Evolutionary conservation across 1,140 invertebrate species (phyloP).

Genomic region (Drosophila trapezifrons): DNA sequence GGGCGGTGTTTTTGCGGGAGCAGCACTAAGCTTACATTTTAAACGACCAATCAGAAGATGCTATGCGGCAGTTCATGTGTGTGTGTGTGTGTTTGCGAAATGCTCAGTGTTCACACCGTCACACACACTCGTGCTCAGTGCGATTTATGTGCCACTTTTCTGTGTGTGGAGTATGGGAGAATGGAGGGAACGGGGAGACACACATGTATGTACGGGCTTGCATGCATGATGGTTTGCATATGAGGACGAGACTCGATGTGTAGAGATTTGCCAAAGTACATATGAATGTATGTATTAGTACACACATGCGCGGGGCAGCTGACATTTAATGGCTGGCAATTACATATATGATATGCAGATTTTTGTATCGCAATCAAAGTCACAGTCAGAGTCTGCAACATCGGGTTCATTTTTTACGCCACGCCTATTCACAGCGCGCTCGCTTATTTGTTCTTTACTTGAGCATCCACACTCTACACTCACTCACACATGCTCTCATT

Average conservation of each 20-base stretch:
- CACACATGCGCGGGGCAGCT: slow-evolving; percentile 28
- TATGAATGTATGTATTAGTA: slow-evolving; percentile 20
- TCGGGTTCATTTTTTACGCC: slow-evolving; percentile 46
- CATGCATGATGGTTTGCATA: slow-evolving; percentile 39
- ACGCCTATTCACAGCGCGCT: slow-evolving; percentile 57
- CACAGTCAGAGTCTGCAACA: slow-evolving; percentile 24
- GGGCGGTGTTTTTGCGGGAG: slow-evolving; percentile 50
- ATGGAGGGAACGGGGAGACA: slow-evolving; percentile 11
- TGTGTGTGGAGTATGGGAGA: slow-evolving; percentile 29
- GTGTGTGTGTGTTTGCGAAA: slow-evolving; percentile 51
- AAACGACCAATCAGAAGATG: slow-evolving; percentile 78
- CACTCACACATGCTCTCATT: slow-evolving; percentile 1
- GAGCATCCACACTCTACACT: slow-evolving; percentile 9
- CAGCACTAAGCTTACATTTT: slow-evolving; percentile 52
- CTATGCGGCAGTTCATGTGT: slow-evolving; percentile 36
- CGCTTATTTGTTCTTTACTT: slow-evolving; percentile 45
- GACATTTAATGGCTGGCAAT: slow-evolving; percentile 33
- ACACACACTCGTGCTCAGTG: slow-evolving; percentile 19
- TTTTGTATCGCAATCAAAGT: slow-evolving; percentile 53
- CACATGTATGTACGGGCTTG: slow-evolving; percentile 21
- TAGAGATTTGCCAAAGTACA: slow-evolving; percentile 33
- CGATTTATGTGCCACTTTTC: slow-evolving; percentile 53
- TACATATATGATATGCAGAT: slow-evolving; percentile 55
- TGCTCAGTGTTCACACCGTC: slow-evolving; percentile 43
- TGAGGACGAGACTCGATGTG: slow-evolving; percentile 7